phyloP scores from a whole-genome alignment of 2,888 invertebrate species.

The Hermaeophaga mercurialis region DNA sequence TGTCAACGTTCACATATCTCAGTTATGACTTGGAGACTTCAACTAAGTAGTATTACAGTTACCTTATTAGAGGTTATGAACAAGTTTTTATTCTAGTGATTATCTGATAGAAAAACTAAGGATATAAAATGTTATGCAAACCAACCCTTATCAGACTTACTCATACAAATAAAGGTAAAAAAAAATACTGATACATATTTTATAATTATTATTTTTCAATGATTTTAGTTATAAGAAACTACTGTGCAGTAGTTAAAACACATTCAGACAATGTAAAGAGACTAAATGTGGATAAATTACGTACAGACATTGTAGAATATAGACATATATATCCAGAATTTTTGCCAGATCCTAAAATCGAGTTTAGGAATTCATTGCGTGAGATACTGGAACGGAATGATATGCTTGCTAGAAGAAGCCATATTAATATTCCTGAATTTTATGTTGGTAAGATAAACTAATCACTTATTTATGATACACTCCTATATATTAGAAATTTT shows the following conservation, averaged over 20 bases:
- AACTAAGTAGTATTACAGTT: too few relatives aligned
- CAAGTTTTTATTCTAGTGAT: too few relatives aligned
- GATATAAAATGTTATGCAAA: background rate
- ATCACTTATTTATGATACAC: background rate
- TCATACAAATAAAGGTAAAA: background rate
- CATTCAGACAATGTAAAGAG: background rate
- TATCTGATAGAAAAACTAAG: too few relatives aligned
- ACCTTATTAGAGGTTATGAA: too few relatives aligned
- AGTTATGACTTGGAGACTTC: too few relatives aligned
- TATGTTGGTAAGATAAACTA: slow-evolving; percentile 79
- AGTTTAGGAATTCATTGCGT: slow-evolving; percentile 76
- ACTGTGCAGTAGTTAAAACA: background rate
- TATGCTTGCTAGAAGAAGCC: slow-evolving; percentile 83
- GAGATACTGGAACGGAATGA: slow-evolving; percentile 92
- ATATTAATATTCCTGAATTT: slow-evolving; percentile 94
- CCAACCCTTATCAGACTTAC: background rate
- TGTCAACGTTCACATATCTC: too few relatives aligned
- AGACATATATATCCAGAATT: slow-evolving; percentile 88
- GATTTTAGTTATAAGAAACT: background rate
- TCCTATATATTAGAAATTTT: background rate
- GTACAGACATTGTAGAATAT: slow-evolving; percentile 58
- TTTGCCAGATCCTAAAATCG: slow-evolving; percentile 81
- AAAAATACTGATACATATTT: background rate
- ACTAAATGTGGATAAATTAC: background rate
- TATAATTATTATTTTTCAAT: background rate